Conservation (phyloP, 2,797 vertebrate species). For the Enteromius paludinosus region DNA sequence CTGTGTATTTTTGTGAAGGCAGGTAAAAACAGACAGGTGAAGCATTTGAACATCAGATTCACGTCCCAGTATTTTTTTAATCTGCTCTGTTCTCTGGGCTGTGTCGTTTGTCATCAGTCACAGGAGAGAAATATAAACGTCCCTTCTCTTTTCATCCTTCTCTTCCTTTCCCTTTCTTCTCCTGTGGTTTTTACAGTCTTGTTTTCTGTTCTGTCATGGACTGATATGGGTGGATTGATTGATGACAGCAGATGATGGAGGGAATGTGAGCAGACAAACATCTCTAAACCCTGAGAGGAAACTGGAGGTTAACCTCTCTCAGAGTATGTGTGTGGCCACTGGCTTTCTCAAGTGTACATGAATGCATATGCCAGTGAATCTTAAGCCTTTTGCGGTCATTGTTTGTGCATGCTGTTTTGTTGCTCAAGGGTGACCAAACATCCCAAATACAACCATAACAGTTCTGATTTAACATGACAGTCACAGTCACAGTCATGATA, state of each 20-base stretch:
- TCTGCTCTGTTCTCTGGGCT: neutral
- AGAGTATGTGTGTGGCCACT: conserved; percentile 23
- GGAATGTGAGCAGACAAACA: conserved; percentile 47
- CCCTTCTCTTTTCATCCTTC: neutral
- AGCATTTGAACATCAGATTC: neutral
- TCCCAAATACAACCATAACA: neutral
- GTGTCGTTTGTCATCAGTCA: neutral
- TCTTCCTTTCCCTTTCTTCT: conserved; percentile 18
- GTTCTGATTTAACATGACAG: neutral
- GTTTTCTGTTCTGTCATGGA: neutral
- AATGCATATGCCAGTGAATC: neutral
- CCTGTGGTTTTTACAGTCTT: neutral
- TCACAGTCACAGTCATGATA: neutral
- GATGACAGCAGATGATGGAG: conserved; percentile 37
- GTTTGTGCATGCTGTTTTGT: neutral
- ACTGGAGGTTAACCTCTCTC: conserved; percentile 30
- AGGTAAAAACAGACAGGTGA: neutral
- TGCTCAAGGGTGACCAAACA: conserved; percentile 8
- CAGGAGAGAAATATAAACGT: neutral
- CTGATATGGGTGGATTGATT: conserved; percentile 40
- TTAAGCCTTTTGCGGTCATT: neutral
- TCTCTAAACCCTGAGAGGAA: conserved; percentile 28
- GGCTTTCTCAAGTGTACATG: neutral
- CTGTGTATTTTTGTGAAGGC: neutral
- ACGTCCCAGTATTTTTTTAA: neutral